phyloP scores from a whole-genome alignment of 2,113 vertebrate genomes.

The Crypturellus undulatus region DNA sequence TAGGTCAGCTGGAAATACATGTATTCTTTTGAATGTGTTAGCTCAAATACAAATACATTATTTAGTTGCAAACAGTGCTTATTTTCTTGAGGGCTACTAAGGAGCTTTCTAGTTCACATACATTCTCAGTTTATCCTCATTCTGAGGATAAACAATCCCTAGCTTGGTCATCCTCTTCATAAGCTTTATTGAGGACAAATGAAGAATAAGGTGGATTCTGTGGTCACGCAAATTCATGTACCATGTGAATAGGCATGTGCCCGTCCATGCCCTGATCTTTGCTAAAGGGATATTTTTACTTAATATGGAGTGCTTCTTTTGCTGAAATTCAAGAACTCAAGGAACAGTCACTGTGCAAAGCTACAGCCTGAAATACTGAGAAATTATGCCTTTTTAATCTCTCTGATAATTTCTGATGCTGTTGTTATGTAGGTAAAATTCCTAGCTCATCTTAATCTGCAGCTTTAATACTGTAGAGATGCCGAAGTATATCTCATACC shows the following conservation, averaged over 20 bases:
- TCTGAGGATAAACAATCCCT: neutral
- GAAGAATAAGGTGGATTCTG: neutral
- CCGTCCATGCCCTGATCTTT: neutral
- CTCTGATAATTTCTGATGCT: neutral
- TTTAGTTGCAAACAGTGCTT: neutral
- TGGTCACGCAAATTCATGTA: neutral
- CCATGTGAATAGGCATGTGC: fast-evolving
- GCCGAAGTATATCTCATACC: neutral
- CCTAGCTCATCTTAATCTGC: neutral
- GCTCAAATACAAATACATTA: neutral
- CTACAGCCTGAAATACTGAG: neutral
- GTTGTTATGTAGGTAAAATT: neutral
- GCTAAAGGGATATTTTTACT: neutral
- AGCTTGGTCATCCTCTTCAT: neutral
- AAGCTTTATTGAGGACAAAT: neutral
- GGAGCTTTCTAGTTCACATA: neutral
- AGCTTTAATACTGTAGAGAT: neutral
- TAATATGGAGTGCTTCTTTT: neutral
- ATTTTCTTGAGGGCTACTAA: neutral
- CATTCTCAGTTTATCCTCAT: neutral
- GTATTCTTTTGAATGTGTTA: neutral
- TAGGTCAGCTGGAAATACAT: neutral
- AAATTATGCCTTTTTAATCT: neutral
- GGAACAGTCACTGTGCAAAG: neutral
- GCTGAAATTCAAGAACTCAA: neutral